Evolutionary conservation across 2,888 invertebrate genomes (phyloP), one percentile per base, ranked within the genome.

Genomic region (Ochlodes sylvanus): DNA sequence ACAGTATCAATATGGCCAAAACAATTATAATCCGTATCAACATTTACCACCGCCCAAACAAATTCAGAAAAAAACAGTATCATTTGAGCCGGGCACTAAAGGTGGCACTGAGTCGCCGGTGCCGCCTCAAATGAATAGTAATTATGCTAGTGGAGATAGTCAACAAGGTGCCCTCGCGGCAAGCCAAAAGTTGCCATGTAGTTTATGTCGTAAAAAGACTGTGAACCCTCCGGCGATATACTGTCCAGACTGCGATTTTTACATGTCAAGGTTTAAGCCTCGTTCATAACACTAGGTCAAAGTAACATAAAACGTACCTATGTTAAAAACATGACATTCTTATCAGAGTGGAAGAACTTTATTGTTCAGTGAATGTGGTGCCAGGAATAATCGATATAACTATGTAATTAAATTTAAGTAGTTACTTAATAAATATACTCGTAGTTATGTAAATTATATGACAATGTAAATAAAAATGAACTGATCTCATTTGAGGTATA

Each of bases 241-340:
- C 84, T 98, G 98, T 88, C 94, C 96, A 61, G 98, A 98, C 88
- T 98, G 98, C 89, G 97, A 98, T 83, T 98, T 97, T 90, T 98
- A 98, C 83, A 96, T 98, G 96, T 97, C 97, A 72, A 94, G 96
- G 80, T 97, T 97, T 86, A 95, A 96, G 81, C 96, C 96, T 54
- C 94, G 94, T 75, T 94, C 94, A 78, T 94, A 92, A 87, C 77
- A 72, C 64, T 70, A 17, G 12, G 19, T 21, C 14, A 17, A 38
- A 38, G 9, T 38, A 9, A 38, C n/a, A n/a, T n/a, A 38, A 10
- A 38, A 2, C 27, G 27, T 27, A 27, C 10, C 2, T 10, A 10
- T 10, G 7, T 9, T 38, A 38, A 38, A 44, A 15, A 47, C 17
- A 47, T 27, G 5, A 47, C 1, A 47, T 17, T 47, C 7, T 47